Conservation (phyloP, 2,797 vertebrate genomes). For the Schizopygopsis pylzovi region DNA sequence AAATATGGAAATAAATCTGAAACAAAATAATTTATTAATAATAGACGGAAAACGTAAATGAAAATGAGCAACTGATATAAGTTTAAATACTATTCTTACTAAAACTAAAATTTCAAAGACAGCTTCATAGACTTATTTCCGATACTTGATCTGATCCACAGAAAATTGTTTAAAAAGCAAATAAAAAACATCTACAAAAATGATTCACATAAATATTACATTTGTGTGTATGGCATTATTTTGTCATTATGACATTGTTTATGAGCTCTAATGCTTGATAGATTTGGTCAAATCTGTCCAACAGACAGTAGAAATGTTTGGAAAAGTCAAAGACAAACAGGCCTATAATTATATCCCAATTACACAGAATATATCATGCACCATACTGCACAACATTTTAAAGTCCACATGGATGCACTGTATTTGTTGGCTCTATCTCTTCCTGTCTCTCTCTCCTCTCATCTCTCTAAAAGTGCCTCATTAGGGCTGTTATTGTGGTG, state of each 20-base stretch:
- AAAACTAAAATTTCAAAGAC: too few relatives aligned
- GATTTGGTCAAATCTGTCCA: neutral
- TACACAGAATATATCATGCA: neutral
- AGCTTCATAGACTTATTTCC: too few relatives aligned
- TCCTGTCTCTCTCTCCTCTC: neutral
- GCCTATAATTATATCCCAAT: neutral
- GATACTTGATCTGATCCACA: too few relatives aligned
- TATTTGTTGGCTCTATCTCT: neutral
- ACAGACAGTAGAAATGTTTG: neutral
- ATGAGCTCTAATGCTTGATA: neutral
- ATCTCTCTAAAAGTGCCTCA: conserved; percentile 9
- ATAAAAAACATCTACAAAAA: too few relatives aligned
- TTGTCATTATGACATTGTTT: neutral
- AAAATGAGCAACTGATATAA: too few relatives aligned
- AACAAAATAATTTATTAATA: too few relatives aligned
- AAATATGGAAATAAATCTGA: too few relatives aligned
- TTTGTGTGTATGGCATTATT: too few relatives aligned
- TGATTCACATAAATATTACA: too few relatives aligned
- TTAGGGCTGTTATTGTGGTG: conserved; percentile 10
- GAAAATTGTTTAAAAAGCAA: too few relatives aligned
- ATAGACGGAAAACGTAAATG: too few relatives aligned
- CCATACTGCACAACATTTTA: neutral
- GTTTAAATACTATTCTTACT: too few relatives aligned
- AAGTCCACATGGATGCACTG: neutral
- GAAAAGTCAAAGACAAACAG: neutral